Evolutionary conservation across 2,888 invertebrate genomes (phyloP).

Genomic region (Dicycla oo): DNA sequence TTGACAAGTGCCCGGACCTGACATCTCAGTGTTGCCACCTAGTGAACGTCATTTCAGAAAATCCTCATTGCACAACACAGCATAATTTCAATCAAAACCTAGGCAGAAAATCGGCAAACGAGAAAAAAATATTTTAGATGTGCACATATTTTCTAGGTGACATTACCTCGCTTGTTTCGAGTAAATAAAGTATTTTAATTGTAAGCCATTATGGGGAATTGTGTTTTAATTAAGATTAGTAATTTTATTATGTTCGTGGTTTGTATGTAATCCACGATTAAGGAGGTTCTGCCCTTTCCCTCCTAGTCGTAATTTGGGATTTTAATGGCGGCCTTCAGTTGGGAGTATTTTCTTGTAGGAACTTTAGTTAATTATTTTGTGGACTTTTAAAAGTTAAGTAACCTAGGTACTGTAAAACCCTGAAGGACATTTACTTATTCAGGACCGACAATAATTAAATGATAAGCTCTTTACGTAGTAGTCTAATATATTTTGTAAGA

Average conservation of each 20-base stretch:
- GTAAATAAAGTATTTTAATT: conserved; percentile 54
- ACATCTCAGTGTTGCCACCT: too few species aligned
- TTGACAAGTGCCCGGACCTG: too few species aligned
- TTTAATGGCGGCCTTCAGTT: conserved; percentile 29
- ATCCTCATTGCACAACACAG: not conserved
- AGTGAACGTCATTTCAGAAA: too few species aligned
- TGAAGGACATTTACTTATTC: too few species aligned
- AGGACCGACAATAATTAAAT: too few species aligned
- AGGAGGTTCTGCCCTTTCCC: not conserved
- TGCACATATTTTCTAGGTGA: not conserved
- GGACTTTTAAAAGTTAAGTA: too few species aligned
- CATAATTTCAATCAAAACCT: not conserved
- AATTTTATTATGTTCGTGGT: conserved; percentile 42
- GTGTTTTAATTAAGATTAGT: conserved; percentile 36
- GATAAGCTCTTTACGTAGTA: too few species aligned
- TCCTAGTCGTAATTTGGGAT: not conserved
- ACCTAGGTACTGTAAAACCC: too few species aligned
- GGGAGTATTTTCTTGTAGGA: conserved; percentile 15
- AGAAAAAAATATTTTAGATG: not conserved
- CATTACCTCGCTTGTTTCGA: conserved; percentile 20
- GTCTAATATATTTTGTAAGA: too few species aligned
- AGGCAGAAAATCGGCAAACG: not conserved
- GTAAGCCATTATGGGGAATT: conserved; percentile 30
- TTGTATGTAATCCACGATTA: conserved; percentile 31
- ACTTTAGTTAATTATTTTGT: too few species aligned